These are phyloP conservation scores for Macroramphosus scolopax DNA, from an alignment of 2,797 vertebrate genomes.

Conservation along the genomic window DNA sequence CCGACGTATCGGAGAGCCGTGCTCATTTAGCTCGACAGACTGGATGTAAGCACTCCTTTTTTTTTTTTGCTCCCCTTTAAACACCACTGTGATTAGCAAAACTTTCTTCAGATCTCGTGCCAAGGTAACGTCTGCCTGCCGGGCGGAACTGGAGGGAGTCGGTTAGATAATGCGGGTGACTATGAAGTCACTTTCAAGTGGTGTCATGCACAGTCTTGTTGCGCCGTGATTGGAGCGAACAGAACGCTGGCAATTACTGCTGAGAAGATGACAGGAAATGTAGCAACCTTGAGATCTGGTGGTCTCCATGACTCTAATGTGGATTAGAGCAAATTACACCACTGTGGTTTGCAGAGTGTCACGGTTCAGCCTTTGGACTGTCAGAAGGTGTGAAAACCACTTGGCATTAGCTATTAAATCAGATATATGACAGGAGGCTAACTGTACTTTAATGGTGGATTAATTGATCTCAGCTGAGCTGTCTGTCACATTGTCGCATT, in stretches of 20 bases:
- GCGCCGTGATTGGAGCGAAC: conserved; percentile 24
- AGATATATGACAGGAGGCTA: too few species aligned
- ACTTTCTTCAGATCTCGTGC: conserved; percentile 59
- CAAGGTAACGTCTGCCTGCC: conserved; percentile 58
- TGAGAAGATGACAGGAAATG: conserved; percentile 52
- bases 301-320: conserved; percentile 12
- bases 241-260: conserved; percentile 35
- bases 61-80: conserved; percentile 14
- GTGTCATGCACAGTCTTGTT: conserved; percentile 66
- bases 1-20: conserved; percentile 17
- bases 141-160: conserved; percentile 53
- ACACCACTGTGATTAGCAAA: conserved; percentile 48
- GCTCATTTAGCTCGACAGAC: conserved; percentile 29
- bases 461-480: too few species aligned
- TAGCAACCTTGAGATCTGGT: conserved; percentile 25
- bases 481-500: too few species aligned
- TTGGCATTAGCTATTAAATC: too few species aligned
- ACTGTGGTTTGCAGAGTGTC: too few species aligned
- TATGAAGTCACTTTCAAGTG: conserved; percentile 56
- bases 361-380: too few species aligned
- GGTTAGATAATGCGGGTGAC: conserved; percentile 53
- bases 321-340: conserved; percentile 6
- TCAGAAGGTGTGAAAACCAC: too few species aligned
- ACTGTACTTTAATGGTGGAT: too few species aligned
- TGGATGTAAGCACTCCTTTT: conserved; percentile 17